Percentiles rank a stretch among this genome's conserved stretches.
Evolutionary conservation across 2,113 vertebrate genomes (phyloP).

Genomic region (Perca schrenkii): DNA sequence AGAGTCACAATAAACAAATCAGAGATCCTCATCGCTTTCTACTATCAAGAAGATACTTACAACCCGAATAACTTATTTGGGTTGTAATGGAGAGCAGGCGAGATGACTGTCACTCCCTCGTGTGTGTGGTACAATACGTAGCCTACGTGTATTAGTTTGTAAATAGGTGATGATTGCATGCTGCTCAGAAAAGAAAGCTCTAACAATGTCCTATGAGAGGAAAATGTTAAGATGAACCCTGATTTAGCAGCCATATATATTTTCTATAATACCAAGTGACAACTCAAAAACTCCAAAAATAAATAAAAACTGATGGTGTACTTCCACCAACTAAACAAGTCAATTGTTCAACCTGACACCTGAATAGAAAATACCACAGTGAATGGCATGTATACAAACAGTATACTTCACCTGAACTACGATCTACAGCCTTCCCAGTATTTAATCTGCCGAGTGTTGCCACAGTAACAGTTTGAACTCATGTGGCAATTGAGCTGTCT

Average conservation of each 20-base stretch:
- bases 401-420: neutral
- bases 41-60: neutral
- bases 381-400: neutral
- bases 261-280: neutral
- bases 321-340: neutral
- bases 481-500: neutral
- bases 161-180: constrained; percentile 51
- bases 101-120: neutral
- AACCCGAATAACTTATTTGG: neutral
- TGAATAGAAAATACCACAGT: neutral
- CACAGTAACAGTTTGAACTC: neutral
- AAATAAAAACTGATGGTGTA: neutral
- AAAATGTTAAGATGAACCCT: constrained; percentile 7
- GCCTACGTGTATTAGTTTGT: neutral
- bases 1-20: constrained; percentile 53
- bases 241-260: neutral
- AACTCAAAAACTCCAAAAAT: neutral
- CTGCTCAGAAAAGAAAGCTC: constrained; percentile 20
- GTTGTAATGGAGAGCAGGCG: neutral
- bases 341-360: constrained; percentile 2
- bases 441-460: neutral
- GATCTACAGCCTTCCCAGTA: neutral
- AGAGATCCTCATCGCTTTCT: constrained; percentile 19
- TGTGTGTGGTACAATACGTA: constrained; percentile 4
- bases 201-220: constrained; percentile 66